A percentile compares a stretch with the other conserved stretches of the same genome.
Conservation (phyloP, 2,797 vertebrate genomes). For the Phataginus tricuspis region DNA sequence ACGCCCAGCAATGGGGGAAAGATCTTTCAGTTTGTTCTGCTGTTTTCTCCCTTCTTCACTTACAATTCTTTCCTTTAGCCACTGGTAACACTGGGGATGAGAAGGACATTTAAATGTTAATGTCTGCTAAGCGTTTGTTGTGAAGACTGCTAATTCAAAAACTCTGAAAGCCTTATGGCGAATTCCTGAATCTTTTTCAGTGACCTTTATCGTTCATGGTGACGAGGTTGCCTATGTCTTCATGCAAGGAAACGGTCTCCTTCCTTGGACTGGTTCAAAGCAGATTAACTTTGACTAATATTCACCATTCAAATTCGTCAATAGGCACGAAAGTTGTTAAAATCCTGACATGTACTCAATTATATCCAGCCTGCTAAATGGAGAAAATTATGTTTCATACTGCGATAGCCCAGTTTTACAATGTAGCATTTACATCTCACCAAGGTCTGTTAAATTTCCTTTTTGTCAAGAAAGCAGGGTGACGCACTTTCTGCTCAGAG, state of each 20-base stretch:
- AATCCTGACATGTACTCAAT: background rate
- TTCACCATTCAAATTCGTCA: background rate
- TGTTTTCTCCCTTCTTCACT: conserved; percentile 98
- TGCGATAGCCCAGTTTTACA: background rate
- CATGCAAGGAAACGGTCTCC: background rate
- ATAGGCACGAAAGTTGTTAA: background rate
- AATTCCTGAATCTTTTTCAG: background rate
- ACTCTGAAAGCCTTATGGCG: background rate
- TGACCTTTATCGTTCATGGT: background rate
- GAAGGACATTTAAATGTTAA: background rate
- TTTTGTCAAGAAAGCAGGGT: background rate
- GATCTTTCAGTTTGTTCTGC: conserved; percentile 96
- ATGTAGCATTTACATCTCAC: background rate
- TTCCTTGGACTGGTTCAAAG: background rate
- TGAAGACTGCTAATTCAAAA: background rate
- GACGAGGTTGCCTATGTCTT: background rate
- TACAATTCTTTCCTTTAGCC: conserved; percentile 97
- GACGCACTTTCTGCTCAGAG: background rate
- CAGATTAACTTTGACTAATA: background rate
- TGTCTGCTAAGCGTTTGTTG: background rate
- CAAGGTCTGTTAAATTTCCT: background rate
- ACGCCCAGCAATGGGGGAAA: conserved; percentile 94
- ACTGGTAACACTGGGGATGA: conserved; percentile 94
- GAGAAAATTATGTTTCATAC: background rate
- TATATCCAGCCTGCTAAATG: background rate